Evolutionary conservation across 2,888 invertebrate species (phyloP).

Genomic region (Drymonia ruficornis): DNA sequence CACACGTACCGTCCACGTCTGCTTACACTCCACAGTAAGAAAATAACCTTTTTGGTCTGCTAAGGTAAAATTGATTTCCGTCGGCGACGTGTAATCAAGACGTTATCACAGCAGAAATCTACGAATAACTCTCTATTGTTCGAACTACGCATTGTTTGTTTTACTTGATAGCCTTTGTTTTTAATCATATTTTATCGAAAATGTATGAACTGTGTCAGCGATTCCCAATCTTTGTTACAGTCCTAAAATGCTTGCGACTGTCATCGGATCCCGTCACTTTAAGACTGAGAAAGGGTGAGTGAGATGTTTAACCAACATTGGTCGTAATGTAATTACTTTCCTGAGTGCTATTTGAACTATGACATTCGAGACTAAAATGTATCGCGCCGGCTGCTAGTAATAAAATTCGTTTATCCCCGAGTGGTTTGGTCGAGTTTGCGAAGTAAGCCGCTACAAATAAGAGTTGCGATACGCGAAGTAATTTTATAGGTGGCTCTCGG

Average conservation of each 20-base stretch:
- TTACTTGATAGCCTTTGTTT: slow-evolving; percentile 31
- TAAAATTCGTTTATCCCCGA: slow-evolving; percentile 68
- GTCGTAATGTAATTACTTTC: slow-evolving; percentile 28
- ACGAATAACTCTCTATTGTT: slow-evolving; percentile 43
- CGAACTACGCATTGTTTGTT: slow-evolving; percentile 29
- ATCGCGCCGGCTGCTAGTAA: slow-evolving; percentile 57
- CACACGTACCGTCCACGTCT: slow-evolving; percentile 47
- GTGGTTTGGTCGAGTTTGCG: slow-evolving; percentile 63
- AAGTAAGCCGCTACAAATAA: slow-evolving; percentile 68
- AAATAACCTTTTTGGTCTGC: slow-evolving; percentile 42
- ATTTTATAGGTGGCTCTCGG: slow-evolving; percentile 70
- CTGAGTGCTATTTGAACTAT: slow-evolving; percentile 45
- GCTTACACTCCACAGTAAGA: slow-evolving; percentile 34
- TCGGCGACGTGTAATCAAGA: slow-evolving; percentile 42
- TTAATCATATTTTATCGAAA: slow-evolving; percentile 36
- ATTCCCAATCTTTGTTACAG: slow-evolving; percentile 85
- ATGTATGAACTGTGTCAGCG: slow-evolving; percentile 15
- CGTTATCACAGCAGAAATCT: slow-evolving; percentile 46
- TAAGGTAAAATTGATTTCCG: slow-evolving; percentile 50
- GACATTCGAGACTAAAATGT: slow-evolving; percentile 43
- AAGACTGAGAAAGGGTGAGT: slow-evolving; percentile 95
- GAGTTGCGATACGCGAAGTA: slow-evolving; percentile 60
- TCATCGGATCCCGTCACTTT: slow-evolving; percentile 95
- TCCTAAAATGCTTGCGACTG: slow-evolving; percentile 96
- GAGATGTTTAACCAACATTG: slow-evolving; percentile 42